Evolutionary conservation across 92 coral and sea anemone species (phyloP), one percentile per base, ranked within the genome.

Genomic region (Porites divaricata): DNA sequence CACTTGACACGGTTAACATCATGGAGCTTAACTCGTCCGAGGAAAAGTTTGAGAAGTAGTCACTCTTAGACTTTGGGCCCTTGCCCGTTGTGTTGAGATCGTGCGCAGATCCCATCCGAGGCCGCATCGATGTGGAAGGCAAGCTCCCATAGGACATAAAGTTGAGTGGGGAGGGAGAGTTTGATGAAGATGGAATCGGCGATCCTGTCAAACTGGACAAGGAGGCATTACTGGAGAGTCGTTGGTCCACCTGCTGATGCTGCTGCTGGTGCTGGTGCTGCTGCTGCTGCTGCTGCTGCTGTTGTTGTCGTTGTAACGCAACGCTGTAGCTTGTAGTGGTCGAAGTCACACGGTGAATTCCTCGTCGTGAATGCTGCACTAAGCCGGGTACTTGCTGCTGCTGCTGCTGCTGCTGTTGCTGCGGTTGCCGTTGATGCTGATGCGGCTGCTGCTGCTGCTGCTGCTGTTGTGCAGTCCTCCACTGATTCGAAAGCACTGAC

Each of bases 1-100:
- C 64, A 24, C 58, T 53, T 2, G 93, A 48, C 10, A 91, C 8
- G 41, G 89, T 87, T 14, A 93, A 52, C 89, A 96, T 77, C 92
- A 93, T 86, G 16, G 95, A 87, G 50, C 95, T 90, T 61, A 96
- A 70, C 81, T 96, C 95, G 61, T 87, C 87, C 28, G 98, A 82
- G 24, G 92, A 86, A 88, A 94, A 94, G 78, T 90, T 95, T 17
- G 98, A 93, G 74, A 96, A 96, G 84, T 94, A 94, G 71, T 94
- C 98, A 58, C 82, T 83, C 63, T 84, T 93, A 9, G 66, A 48
- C 50, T 82, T 82, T 16, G 72, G 10, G 20, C 51, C 16, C 51
- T 72, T 72, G 25, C 67, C 72, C 11, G 63, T 1, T 35, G 56
- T 24, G 53, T 16, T 24, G 13, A 48, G 53, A 21, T 72, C 78